These are phyloP conservation scores for Astur gentilis DNA, from an alignment of 2,113 vertebrate species.

Conservation along the genomic window DNA sequence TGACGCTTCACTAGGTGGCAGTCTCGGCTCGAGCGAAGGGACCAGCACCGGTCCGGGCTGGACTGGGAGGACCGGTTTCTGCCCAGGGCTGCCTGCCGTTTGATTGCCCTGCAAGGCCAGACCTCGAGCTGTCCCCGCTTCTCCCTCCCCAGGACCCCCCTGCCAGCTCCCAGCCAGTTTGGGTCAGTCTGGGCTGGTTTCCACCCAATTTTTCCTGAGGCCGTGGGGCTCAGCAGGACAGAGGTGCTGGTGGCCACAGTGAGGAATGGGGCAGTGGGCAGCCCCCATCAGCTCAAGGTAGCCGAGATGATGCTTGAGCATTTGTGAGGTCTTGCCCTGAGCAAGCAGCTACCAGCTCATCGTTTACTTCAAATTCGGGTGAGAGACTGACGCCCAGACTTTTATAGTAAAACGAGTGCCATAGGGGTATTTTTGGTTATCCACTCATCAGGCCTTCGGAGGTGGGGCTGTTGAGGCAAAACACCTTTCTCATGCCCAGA, in stretches of 20 bases:
- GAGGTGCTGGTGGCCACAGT: accelerated
- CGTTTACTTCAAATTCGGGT: not conserved
- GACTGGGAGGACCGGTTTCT: not conserved
- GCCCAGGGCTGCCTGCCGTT: not conserved
- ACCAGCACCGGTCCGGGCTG: not conserved
- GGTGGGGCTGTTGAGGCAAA: not conserved
- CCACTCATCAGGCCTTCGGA: not conserved
- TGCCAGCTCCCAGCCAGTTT: not conserved
- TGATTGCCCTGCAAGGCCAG: not conserved
- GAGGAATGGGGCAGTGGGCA: not conserved
- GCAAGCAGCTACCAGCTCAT: not conserved
- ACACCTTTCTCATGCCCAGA: accelerated
- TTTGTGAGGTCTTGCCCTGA: not conserved
- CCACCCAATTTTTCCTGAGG: not conserved
- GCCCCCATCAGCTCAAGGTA: not conserved
- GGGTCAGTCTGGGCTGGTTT: not conserved
- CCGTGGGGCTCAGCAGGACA: not conserved
- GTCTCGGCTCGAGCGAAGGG: not conserved
- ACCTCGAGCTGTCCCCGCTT: accelerated
- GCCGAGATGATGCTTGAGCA: not conserved
- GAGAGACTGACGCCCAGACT: not conserved
- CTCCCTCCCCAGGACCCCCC: not conserved
- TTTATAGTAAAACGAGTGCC: not conserved
- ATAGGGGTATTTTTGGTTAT: not conserved
- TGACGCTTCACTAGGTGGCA: not conserved